Conservation (phyloP, 2,797 vertebrate species). For the Carapus acus region DNA sequence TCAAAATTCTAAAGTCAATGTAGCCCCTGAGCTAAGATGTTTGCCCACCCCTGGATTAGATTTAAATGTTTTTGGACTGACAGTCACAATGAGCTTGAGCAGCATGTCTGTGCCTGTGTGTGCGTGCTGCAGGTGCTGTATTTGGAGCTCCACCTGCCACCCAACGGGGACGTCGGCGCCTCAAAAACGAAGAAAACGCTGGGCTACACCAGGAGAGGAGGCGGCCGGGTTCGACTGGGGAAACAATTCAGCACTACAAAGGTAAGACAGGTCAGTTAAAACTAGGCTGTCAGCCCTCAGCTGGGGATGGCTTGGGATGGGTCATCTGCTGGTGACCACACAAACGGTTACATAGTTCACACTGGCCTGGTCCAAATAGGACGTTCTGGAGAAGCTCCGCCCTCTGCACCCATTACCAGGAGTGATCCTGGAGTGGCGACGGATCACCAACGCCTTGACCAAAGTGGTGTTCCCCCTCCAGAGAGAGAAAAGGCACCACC, state of each 20-base stretch:
- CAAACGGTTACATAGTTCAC: too few species aligned
- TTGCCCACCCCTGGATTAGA: too few species aligned
- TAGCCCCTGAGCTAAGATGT: too few species aligned
- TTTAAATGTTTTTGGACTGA: too few species aligned
- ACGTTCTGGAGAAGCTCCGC: conserved; percentile 88
- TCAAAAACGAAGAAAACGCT: conserved; percentile 85
- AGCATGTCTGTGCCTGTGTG: background rate
- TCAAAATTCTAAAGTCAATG: too few species aligned
- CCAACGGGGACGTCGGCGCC: conserved; percentile 77
- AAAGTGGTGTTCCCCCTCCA: conserved; percentile 95
- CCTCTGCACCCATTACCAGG: conserved; percentile 85
- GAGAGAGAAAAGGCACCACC: conserved; percentile 79
- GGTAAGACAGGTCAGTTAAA: too few species aligned
- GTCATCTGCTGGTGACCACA: too few species aligned
- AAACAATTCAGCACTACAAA: conserved; percentile 93
- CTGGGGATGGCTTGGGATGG: too few species aligned
- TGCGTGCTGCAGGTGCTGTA: conserved; percentile 77
- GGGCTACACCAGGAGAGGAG: conserved; percentile 81
- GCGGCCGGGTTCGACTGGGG: conserved; percentile 68
- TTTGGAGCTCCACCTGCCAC: conserved; percentile 89
- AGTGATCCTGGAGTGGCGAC: conserved; percentile 94
- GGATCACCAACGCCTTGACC: conserved; percentile 91
- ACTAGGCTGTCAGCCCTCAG: too few species aligned
- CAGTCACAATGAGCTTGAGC: too few species aligned
- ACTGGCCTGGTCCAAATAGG: too few species aligned